These are phyloP conservation scores for Epizoanthus illoricatus DNA, from an alignment of 92 coral and sea anemone species.

Conservation along the genomic window DNA sequence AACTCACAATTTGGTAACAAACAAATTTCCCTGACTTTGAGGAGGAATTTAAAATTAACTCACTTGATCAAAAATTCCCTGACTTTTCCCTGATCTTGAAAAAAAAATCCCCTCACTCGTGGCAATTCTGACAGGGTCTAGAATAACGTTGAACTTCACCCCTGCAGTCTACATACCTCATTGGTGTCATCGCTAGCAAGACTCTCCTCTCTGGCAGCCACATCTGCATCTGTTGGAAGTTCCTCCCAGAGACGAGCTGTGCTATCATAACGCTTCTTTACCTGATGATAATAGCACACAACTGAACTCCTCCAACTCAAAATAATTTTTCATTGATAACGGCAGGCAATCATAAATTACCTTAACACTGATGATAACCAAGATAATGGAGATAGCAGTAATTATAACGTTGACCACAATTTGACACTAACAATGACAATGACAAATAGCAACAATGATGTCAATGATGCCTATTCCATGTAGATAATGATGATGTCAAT, in stretches of 20 bases:
- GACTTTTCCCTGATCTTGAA: too few species aligned
- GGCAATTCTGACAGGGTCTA: too few species aligned
- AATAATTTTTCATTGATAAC: neutral
- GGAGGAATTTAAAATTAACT: too few species aligned
- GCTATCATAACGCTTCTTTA: slow-evolving; percentile 77
- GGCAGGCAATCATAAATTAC: neutral
- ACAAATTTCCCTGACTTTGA: too few species aligned
- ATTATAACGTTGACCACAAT: too few species aligned
- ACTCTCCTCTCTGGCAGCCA: slow-evolving; percentile 32
- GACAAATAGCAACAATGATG: neutral
- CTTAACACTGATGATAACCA: neutral
- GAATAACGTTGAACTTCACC: too few species aligned
- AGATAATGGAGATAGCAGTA: too few species aligned
- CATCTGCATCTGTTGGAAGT: slow-evolving; percentile 78
- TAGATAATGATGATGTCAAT: too few species aligned
- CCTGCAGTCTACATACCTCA: slow-evolving; percentile 4
- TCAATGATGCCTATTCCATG: neutral
- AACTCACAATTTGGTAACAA: too few species aligned
- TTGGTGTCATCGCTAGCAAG: neutral
- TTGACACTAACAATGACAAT: too few species aligned
- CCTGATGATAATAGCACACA: slow-evolving; percentile 47
- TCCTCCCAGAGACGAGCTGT: slow-evolving; percentile 82
- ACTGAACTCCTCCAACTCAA: neutral
- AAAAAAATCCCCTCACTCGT: too few species aligned
- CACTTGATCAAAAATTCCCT: too few species aligned